Evolutionary conservation across 2,113 vertebrate genomes (phyloP).

Genomic region (Eupsittula cactorum): DNA sequence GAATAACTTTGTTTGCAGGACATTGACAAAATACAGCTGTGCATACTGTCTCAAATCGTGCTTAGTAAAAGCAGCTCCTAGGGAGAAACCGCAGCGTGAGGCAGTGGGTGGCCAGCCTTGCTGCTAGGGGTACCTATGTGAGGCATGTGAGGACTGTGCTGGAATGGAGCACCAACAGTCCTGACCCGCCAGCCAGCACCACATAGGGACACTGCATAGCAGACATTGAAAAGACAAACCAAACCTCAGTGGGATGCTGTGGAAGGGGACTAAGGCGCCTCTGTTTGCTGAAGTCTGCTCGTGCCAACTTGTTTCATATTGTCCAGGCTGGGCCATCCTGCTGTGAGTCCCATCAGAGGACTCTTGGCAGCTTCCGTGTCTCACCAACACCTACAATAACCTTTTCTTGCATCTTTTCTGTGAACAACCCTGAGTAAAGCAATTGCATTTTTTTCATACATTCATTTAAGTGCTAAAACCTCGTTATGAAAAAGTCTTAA

Average conservation of each 20-base stretch:
- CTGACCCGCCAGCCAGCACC: neutral
- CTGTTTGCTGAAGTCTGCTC: neutral
- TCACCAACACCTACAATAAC: neutral
- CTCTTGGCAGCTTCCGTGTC: neutral
- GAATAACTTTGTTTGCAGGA: neutral
- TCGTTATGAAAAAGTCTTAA: neutral
- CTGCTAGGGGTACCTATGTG: neutral
- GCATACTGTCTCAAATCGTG: neutral
- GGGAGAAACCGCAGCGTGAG: neutral
- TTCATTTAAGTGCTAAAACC: neutral
- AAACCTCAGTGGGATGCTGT: neutral
- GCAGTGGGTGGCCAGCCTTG: accelerated
- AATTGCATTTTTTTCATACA: neutral
- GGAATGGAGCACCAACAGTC: accelerated
- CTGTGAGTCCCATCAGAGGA: neutral
- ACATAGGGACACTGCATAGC: accelerated
- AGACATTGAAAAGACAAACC: neutral
- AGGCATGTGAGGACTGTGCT: accelerated
- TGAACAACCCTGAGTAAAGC: neutral
- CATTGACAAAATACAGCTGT: neutral
- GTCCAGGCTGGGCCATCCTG: neutral
- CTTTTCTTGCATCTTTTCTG: neutral
- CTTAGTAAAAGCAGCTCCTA: neutral
- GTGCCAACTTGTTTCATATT: accelerated
- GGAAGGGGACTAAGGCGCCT: neutral